Conservation (phyloP, 1,140 invertebrate species). For the Pantala flavescens region DNA sequence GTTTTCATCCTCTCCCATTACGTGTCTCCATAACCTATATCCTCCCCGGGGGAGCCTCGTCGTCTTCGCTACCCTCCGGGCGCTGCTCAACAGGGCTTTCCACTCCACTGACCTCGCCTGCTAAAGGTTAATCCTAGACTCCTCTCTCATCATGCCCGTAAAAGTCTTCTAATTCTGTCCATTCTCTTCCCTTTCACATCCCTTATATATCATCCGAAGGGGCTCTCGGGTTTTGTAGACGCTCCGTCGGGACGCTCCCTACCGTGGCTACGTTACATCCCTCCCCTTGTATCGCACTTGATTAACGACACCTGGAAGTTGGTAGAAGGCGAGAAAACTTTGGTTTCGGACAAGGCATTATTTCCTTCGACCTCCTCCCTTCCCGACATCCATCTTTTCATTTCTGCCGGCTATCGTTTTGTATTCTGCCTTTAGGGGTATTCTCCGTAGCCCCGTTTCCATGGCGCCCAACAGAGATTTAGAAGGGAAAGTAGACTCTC, state of each 20-base stretch:
- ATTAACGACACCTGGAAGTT: constrained; percentile 1
- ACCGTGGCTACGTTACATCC: neutral
- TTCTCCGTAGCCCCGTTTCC: neutral
- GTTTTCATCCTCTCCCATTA: neutral
- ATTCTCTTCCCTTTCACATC: neutral
- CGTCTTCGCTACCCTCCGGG: neutral
- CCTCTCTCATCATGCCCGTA: neutral
- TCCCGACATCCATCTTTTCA: neutral
- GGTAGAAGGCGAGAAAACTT: neutral
- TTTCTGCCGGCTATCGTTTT: neutral
- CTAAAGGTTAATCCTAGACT: neutral
- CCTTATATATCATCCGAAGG: neutral
- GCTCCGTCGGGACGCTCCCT: neutral
- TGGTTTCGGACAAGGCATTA: neutral
- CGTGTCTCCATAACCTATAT: neutral
- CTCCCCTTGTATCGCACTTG: constrained; percentile 7
- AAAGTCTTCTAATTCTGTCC: constrained; percentile 2
- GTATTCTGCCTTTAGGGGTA: neutral
- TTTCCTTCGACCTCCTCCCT: neutral
- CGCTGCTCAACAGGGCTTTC: neutral
- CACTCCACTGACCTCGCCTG: neutral
- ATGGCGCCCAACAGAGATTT: neutral
- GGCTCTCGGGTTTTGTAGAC: too few species aligned
- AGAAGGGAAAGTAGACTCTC: too few species aligned
- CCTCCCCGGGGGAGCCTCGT: neutral